Percentiles rank a stretch among this genome's conserved stretches.
Evolutionary conservation across 2,797 vertebrate species (phyloP).

Genomic region (Chaetophractus vellerosus): DNA sequence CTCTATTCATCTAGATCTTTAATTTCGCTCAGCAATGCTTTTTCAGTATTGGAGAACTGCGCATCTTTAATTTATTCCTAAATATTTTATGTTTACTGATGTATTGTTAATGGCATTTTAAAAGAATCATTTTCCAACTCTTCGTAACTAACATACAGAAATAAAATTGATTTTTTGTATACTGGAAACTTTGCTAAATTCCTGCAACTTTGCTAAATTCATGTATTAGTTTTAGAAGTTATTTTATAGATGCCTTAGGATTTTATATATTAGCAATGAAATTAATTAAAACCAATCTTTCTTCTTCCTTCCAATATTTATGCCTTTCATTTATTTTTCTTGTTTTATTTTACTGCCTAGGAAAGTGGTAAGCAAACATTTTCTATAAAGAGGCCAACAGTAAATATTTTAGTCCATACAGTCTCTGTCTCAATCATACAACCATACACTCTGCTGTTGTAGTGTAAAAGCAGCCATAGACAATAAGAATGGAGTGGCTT

Average conservation of each 20-base stretch:
- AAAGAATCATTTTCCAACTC: not conserved
- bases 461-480: not conserved
- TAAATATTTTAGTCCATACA: not conserved
- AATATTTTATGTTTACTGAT: not conserved
- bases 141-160: constrained; percentile 30
- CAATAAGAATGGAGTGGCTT: not conserved
- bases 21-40: not conserved
- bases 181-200: not conserved
- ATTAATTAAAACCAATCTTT: not conserved
- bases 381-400: not conserved
- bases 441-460: not conserved
- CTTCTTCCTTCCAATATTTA: not conserved
- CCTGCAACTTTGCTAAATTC: constrained; percentile 6
- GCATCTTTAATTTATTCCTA: constrained; percentile 41
- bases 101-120: not conserved
- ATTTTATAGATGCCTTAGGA: constrained; percentile 28
- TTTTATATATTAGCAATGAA: not conserved
- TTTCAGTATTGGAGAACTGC: not conserved
- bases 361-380: not conserved
- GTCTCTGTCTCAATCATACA: not conserved
- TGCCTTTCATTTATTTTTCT: constrained; percentile 3
- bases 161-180: constrained; percentile 39
- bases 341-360: not conserved
- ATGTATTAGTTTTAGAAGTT: not conserved
- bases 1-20: not conserved